Percentiles rank a stretch among this genome's conserved stretches.
phyloP scores from a whole-genome alignment of 2,888 invertebrate genomes.

The Ectemnius lituratus region DNA sequence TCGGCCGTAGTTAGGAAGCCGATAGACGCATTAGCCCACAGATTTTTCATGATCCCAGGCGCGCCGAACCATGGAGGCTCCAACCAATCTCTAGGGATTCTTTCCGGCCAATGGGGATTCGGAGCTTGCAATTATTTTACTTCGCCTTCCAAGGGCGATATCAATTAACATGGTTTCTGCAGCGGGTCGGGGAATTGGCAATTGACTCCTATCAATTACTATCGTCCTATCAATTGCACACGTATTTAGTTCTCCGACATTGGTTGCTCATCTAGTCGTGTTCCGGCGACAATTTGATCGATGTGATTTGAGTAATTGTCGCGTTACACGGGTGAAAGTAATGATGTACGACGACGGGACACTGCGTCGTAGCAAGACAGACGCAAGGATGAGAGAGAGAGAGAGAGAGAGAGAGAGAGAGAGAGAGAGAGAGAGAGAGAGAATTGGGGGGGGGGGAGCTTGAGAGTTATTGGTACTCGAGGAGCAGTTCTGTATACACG shows the following conservation, averaged over 20 bases:
- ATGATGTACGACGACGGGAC: background rate
- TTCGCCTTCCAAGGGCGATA: background rate
- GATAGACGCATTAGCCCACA: slow-evolving; percentile 30
- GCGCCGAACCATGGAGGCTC: background rate
- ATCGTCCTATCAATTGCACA: background rate
- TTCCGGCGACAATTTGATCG: background rate
- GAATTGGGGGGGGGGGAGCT: background rate
- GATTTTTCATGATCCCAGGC: slow-evolving; percentile 21
- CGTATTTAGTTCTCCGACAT: background rate
- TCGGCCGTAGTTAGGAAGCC: background rate
- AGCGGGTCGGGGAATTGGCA: background rate
- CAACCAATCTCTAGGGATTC: background rate
- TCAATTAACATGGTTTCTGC: background rate
- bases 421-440: no score
- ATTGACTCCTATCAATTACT: background rate
- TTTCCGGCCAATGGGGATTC: background rate
- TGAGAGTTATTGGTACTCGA: background rate
- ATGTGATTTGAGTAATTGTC: background rate
- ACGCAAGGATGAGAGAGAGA: no score
- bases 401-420: no score
- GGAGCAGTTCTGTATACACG: slow-evolving; percentile 22
- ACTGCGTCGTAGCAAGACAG: background rate
- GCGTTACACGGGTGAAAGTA: background rate
- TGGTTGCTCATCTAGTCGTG: background rate
- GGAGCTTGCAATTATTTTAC: background rate